phyloP scores from a whole-genome alignment of 2,797 vertebrate species.

The Gobio occitaniae region DNA sequence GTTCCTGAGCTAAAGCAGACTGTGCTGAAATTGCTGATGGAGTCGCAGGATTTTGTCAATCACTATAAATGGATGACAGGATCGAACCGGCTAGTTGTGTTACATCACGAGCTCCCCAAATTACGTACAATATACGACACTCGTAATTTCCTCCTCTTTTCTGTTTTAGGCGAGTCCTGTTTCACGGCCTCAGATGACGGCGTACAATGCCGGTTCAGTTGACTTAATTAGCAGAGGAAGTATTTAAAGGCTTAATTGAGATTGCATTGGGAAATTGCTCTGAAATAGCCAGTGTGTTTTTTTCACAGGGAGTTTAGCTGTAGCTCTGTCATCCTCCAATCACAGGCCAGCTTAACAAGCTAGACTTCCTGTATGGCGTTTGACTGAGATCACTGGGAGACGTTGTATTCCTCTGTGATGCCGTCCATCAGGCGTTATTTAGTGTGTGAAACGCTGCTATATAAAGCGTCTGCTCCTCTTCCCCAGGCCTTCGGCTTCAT shows the following conservation, averaged over 20 bases:
- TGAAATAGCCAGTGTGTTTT: slow-evolving; percentile 78
- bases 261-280: slow-evolving; percentile 92
- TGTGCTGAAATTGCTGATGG: slow-evolving; percentile 87
- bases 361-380: neutral
- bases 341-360: neutral
- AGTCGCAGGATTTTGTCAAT: slow-evolving; percentile 99
- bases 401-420: neutral
- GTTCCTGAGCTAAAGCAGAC: slow-evolving; percentile 96
- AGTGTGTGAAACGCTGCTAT: neutral
- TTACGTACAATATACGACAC: slow-evolving; percentile 82
- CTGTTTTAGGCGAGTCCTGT: slow-evolving; percentile 67
- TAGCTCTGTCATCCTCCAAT: neutral
- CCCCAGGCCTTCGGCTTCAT: slow-evolving; percentile 95
- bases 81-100: slow-evolving; percentile 91
- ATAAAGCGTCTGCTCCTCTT: slow-evolving; percentile 16
- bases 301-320: slow-evolving; percentile 69
- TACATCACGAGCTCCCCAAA: slow-evolving; percentile 85
- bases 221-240: slow-evolving; percentile 95
- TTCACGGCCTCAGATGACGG: slow-evolving; percentile 75
- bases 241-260: slow-evolving; percentile 95
- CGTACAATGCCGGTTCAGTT: slow-evolving; percentile 95
- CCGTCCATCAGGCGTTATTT: neutral
- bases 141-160: slow-evolving; percentile 73
- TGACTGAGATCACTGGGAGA: neutral
- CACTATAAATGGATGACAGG: slow-evolving; percentile 99